Evolutionary conservation across 1,140 invertebrate species (phyloP), one percentile per base, ranked within the genome.

Genomic region (Pectinophora gossypiella): DNA sequence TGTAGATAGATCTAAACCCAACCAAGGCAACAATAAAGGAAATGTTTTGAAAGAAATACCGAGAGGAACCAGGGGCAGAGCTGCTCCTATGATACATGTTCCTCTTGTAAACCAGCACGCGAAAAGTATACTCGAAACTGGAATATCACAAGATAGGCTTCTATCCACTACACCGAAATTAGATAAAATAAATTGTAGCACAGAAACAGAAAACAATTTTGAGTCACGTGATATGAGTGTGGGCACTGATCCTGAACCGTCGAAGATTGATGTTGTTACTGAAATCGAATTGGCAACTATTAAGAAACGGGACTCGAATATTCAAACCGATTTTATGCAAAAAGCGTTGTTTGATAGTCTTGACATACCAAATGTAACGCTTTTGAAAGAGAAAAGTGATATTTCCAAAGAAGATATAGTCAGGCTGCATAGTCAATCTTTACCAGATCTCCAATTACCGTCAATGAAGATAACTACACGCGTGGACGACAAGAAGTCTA

Each of bases 291-390:
- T 9, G n/a, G 27, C n/a, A n/a, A 9, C 9, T 1, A 32, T 32
- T n/a, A n/a, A 32, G 27, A 32, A 32, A 32, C 1, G 66, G n/a
- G 52, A 49, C 53, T 35, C 51, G 18, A 40, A 48, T 43, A 18
- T 54, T 32, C 59, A 64, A 49, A 66, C 60, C 27, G 54, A 67
- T 20, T 21, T 47, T 48, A 43, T 48, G 19, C 67, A 58, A 55
- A 54, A 68, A 42, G 38, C 38, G 56, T 58, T 45, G 2, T 86
- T 76, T 60, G 83, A 83, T 66, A 83, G 69, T 62, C 79, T 86
- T 27, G 61, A 77, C 50, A 76, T 83, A 76, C 83, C 83, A 67
- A 81, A 86, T 68, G 72, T 86, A 46, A 79, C 63, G 19, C 67
- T 86, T 68, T 76, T 48, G 44, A 80, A 79, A 47, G 72, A 76